Evolutionary conservation across 2,113 vertebrate species (phyloP), one percentile per base, ranked within the genome.

Genomic region (Glaucidium brasilianum): DNA sequence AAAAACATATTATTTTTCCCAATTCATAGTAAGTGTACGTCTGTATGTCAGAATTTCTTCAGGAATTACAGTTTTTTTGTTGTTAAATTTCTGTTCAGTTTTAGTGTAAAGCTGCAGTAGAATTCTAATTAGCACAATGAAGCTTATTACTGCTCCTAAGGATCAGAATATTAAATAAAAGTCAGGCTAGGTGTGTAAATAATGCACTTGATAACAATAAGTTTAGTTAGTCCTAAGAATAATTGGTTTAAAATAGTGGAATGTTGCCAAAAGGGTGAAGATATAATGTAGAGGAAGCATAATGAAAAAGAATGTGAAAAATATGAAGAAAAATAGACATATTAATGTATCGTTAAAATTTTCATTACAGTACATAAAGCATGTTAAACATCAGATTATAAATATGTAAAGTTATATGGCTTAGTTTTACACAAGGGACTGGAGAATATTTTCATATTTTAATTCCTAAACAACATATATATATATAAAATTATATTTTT

Each of bases 331-430:
- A 93, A 82, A 92, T 45, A 90, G 34, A 72, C 55, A 59, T 47
- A 85, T 93, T 85, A 92, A 92, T 59, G 50, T 43, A 49, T 49
- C 21, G 55, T 78, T 86, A 92, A 81, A 81, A 67, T 71, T 92
- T 95, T 88, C 14, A 87, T 73, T 96, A 91, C 32, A 10, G 13
- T 92, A 94, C 88, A 89, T 76, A 96, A 92, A 96, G 20, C 30
- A 56, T 37, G 45, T 18, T 56, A 89, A 81, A 92, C 27, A 79
- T 75, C 35, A 87, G 17, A 10, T 37, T 81, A 85, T 91, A 94
- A 98, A 96, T 82, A 91, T 8, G 2, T 35, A 84, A 93, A 91
- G 59, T 50, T 96, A 60, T 63, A 85, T 80, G 85, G 82, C 41
- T 96, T 85, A 77, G 72, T 82, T 93, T 97, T 79, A 32, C 49